Evolutionary conservation across 2,113 vertebrate genomes (phyloP).

Genomic region (Corvus moneduloides): DNA sequence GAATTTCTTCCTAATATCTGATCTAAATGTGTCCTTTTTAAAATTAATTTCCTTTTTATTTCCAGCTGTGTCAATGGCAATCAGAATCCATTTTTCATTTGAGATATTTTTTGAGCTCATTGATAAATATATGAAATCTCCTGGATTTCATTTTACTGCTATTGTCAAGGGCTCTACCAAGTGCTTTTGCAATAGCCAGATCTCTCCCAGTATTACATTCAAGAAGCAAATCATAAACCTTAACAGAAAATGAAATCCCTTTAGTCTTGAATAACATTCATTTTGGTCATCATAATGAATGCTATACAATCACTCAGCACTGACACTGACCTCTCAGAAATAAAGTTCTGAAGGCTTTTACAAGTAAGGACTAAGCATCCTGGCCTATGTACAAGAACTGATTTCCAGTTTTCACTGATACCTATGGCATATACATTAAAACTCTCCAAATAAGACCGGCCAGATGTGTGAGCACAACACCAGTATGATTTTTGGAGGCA

Average conservation of each 20-base stretch:
- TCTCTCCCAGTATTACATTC: neutral
- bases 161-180: neutral
- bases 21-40: neutral
- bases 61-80: neutral
- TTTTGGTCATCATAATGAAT: neutral
- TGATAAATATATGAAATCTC: neutral
- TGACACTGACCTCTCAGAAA: neutral
- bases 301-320: neutral
- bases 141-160: neutral
- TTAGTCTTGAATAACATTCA: neutral
- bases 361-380: neutral
- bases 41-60: neutral
- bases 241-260: neutral
- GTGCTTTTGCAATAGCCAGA: neutral
- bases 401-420: neutral
- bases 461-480: neutral
- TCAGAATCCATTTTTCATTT: neutral
- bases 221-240: neutral
- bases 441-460: neutral
- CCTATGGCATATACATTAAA: neutral
- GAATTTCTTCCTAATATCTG: neutral
- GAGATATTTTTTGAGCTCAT: neutral
- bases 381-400: neutral
- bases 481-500: neutral
- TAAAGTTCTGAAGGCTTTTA: neutral